These are phyloP conservation scores for Montipora cactus DNA, from an alignment of 64 coral and sea anemone genomes.

Conservation along the genomic window DNA sequence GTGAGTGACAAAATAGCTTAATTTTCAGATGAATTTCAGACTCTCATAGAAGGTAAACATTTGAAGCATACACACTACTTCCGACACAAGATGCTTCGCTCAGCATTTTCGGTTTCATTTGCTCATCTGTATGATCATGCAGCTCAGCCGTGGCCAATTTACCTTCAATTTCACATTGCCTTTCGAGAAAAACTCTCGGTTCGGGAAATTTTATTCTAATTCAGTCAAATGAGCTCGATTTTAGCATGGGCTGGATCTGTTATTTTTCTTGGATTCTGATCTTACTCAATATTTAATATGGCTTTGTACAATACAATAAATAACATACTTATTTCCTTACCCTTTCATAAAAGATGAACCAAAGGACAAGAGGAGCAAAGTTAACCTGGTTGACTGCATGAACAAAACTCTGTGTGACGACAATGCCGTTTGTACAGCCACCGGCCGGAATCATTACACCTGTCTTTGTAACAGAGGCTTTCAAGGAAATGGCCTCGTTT, in stretches of 20 bases:
- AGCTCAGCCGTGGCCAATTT: too few relatives aligned
- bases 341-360: background rate
- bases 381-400: background rate
- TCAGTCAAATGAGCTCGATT: too few relatives aligned
- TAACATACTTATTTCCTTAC: background rate
- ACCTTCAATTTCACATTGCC: too few relatives aligned
- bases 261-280: too few relatives aligned
- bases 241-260: too few relatives aligned
- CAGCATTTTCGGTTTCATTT: too few relatives aligned
- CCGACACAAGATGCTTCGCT: background rate
- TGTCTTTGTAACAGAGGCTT: background rate
- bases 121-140: too few relatives aligned
- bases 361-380: background rate
- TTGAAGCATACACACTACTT: too few relatives aligned
- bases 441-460: background rate
- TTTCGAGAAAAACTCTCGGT: too few relatives aligned
- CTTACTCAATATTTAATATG: too few relatives aligned
- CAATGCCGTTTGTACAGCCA: background rate
- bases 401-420: background rate
- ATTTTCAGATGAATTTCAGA: background rate
- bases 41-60: too few relatives aligned
- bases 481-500: background rate
- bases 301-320: too few relatives aligned
- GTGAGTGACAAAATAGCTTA: background rate
- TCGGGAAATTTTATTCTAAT: fast-evolving